Conservation (phyloP, 2,888 invertebrate genomes). For the Lasioglossum pauxillum region DNA sequence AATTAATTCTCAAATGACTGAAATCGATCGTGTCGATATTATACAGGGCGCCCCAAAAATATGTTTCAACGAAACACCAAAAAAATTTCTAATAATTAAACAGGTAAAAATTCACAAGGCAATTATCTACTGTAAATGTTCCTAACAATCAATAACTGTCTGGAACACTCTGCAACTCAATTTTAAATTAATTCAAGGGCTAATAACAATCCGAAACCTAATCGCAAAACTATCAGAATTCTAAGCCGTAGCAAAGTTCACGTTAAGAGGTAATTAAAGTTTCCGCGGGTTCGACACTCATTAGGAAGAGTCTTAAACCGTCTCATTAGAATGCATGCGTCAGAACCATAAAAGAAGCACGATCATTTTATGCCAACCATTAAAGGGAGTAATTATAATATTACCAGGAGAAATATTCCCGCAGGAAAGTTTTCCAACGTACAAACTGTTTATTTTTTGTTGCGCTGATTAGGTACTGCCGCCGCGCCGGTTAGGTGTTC, state of each 20-base stretch:
- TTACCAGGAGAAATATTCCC: background rate
- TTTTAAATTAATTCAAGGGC: background rate
- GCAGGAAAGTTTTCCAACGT: too few species aligned
- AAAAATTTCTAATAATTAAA: too few species aligned
- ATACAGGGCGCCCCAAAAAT: too few species aligned
- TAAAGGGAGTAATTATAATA: background rate
- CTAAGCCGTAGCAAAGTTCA: background rate
- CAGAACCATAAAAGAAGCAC: slow-evolving; percentile 7
- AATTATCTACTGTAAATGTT: background rate
- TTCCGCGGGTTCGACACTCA: slow-evolving; percentile 1
- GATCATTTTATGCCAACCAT: slow-evolving; percentile 15
- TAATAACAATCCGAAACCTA: slow-evolving; percentile 1
- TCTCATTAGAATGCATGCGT: background rate
- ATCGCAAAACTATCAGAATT: background rate
- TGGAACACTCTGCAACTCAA: background rate
- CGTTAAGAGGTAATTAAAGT: slow-evolving; percentile 54
- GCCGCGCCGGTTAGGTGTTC: background rate
- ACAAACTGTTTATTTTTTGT: background rate
- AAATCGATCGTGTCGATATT: too few species aligned
- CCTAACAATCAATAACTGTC: background rate
- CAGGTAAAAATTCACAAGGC: too few species aligned
- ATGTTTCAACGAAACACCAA: too few species aligned
- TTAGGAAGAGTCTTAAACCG: background rate
- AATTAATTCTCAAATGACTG: too few species aligned
- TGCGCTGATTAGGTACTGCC: background rate